Conservation (phyloP, 2,113 vertebrate species). For the Corythaeola cristata region DNA sequence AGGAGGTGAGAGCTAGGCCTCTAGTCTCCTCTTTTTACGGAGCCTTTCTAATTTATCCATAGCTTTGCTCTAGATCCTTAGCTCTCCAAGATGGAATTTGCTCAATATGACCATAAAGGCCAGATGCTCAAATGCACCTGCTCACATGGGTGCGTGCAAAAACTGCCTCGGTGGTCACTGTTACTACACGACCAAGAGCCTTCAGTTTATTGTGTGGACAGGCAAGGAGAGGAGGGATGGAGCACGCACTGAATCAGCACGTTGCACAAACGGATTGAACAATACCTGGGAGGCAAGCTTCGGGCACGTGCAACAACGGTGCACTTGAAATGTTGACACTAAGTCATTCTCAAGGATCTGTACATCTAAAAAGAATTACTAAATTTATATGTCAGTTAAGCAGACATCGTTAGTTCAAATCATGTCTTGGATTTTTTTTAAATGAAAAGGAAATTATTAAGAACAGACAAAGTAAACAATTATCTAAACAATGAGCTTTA, state of each 20-base stretch:
- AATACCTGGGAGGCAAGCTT: background rate
- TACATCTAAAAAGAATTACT: background rate
- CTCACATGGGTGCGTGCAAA: background rate
- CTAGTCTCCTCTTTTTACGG: background rate
- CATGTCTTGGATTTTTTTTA: background rate
- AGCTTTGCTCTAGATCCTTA: background rate
- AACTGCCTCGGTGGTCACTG: background rate
- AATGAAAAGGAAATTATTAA: background rate
- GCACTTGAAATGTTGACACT: background rate
- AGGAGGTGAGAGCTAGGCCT: background rate
- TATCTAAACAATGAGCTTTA: background rate
- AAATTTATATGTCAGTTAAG: background rate
- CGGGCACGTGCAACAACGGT: fast-evolving
- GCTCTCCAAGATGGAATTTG: background rate
- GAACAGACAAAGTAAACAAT: background rate
- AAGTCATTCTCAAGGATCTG: background rate
- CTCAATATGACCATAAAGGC: background rate
- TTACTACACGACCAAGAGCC: background rate
- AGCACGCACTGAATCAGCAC: background rate
- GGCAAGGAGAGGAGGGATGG: background rate
- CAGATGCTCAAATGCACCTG: background rate
- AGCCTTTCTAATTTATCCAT: background rate
- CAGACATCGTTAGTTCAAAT: background rate
- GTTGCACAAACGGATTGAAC: background rate
- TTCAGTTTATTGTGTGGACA: background rate